Base-by-base conservation (phyloP, 1,140 invertebrate species). In the Temnothorax curvispinosus region DNA sequence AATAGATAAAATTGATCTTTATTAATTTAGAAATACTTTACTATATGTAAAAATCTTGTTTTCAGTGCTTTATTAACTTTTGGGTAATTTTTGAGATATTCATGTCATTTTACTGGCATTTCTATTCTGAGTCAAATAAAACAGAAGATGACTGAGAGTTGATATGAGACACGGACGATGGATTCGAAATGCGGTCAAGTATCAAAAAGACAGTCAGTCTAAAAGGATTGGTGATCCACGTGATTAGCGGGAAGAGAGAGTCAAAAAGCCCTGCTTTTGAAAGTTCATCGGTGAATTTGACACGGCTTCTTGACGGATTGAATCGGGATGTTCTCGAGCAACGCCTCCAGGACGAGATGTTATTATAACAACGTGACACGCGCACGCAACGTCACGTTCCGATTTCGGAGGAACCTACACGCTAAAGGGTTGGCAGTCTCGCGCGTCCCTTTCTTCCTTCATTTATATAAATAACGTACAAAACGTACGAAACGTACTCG, bases 281-380 rank as follows among this genome's bases (percentile, higher is more conserved):
- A 81, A n/a, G 32, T 27, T 54, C 64, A 44, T 47, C 56, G 64
- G 15, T 15, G 35, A 38, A 64, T 62, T 60, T 1, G 35, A 62
- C 56, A 15, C 15, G 41, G 41, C 27, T 78, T 2, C 21, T 78
- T 56, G 74, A 76, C 47, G 13, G 38, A 80, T 78, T n/a, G 32
- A 50, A 65, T 41, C 47, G 62, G n/a, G 9, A 62, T n/a, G 35
- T 15, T 78, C 27, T 78, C 54, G 13, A 21, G 8, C 11, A 27
- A 21, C 8, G 32, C 32, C 47, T 44, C 64, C 60, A n/a, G 38
- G 80, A 71, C 52, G 62, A 82, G 58, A 82, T 67, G 82, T 82
- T 91, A 87, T 92, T 93, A 88, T 86, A 85, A 92, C 87, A 92
- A 92, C 89, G 85, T 88, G 78, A 92, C 87, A 87, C 80, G 56